Conservation (phyloP, 2,888 invertebrate genomes). For the Caenorhabditis angaria region DNA sequence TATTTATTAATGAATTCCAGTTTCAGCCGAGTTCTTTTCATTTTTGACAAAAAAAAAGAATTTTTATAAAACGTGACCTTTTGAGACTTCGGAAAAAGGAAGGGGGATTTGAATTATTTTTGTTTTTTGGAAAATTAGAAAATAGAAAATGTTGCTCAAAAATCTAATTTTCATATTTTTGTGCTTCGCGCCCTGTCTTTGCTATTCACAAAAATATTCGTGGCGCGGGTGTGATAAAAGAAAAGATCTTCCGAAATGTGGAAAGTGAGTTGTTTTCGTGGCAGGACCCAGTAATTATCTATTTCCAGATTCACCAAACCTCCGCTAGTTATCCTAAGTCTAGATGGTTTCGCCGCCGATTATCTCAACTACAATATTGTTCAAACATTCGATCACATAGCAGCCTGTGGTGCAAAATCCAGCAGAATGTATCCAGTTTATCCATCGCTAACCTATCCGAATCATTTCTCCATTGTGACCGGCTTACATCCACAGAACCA, state of each 20-base stretch:
- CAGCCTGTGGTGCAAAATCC: constrained; percentile 62
- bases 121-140: too few relatives aligned
- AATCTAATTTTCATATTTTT: too few relatives aligned
- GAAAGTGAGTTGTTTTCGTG: too few relatives aligned
- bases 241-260: constrained; percentile 25
- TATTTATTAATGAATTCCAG: too few relatives aligned
- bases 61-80: too few relatives aligned
- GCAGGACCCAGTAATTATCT: not conserved
- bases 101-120: too few relatives aligned
- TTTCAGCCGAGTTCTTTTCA: too few relatives aligned
- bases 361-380: constrained; percentile 62
- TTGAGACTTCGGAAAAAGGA: too few relatives aligned
- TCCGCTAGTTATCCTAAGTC: constrained; percentile 46
- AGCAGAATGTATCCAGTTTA: constrained; percentile 68
- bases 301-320: constrained; percentile 25
- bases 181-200: too few relatives aligned
- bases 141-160: not conserved
- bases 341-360: constrained; percentile 65
- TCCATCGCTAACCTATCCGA: constrained; percentile 71
- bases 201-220: not conserved
- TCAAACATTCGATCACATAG: constrained; percentile 55
- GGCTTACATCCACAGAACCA: constrained; percentile 66
- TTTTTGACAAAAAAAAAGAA: too few relatives aligned
- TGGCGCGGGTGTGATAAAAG: not conserved
- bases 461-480: constrained; percentile 72